Conservation (phyloP, 1,140 invertebrate species). For the Dendrolimus kikuchii region DNA sequence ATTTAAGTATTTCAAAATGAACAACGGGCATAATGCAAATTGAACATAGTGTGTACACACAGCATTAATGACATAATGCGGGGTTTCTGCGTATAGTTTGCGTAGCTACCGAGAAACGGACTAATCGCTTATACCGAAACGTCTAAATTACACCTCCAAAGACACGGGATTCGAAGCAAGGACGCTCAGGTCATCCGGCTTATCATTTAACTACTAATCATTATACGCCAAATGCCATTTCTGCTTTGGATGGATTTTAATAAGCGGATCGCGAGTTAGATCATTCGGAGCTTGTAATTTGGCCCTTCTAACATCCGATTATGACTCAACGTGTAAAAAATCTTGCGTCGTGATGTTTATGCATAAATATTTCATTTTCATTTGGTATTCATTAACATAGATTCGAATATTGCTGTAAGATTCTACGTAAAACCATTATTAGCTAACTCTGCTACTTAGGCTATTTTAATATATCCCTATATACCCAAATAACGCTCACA, state of each 20-base stretch:
- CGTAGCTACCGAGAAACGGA: conserved; percentile 58
- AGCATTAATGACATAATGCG: conserved; percentile 60
- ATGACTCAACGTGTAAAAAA: conserved; percentile 18
- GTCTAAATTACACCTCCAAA: conserved; percentile 63
- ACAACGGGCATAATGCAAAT: too few relatives aligned
- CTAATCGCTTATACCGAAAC: conserved; percentile 63
- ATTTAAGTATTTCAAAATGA: too few relatives aligned
- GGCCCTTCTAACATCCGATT: conserved; percentile 24
- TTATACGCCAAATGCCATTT: conserved; percentile 62
- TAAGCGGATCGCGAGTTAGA: conserved; percentile 36
- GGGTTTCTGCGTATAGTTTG: conserved; percentile 40
- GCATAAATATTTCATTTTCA: too few relatives aligned
- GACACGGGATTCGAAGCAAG: conserved; percentile 66
- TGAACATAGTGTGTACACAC: conserved; percentile 30
- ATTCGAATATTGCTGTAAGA: too few relatives aligned
- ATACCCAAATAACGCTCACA: too few relatives aligned
- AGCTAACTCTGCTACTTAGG: too few relatives aligned
- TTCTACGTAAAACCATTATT: too few relatives aligned
- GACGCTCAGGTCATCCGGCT: conserved; percentile 55
- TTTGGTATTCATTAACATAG: too few relatives aligned
- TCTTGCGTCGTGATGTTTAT: too few relatives aligned
- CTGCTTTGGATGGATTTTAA: conserved; percentile 51
- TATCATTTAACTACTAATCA: conserved; percentile 67
- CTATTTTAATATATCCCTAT: too few relatives aligned
- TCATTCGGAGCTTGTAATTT: conserved; percentile 51